Evolutionary conservation across 2,888 invertebrate species (phyloP).

Genomic region (Phoenoteleia sp.): DNA sequence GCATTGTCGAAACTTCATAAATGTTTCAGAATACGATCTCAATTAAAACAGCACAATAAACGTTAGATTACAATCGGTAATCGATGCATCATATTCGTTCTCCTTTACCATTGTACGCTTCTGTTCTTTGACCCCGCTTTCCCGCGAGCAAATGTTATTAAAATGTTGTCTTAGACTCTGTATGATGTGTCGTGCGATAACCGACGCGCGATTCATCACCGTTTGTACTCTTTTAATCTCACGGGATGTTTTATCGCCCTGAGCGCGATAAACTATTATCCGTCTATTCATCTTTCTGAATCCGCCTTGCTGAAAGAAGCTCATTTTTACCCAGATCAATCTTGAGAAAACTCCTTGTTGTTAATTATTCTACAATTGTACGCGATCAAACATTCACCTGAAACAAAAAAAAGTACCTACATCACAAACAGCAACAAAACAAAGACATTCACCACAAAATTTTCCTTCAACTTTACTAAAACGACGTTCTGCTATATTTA

Average conservation of each 20-base stretch:
- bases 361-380: constrained; percentile 25
- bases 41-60: constrained; percentile 48
- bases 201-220: constrained; percentile 64
- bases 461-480: no score
- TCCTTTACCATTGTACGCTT: constrained; percentile 53
- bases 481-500: no score
- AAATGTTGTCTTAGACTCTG: constrained; percentile 65
- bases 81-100: constrained; percentile 57
- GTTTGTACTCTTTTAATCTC: constrained; percentile 67
- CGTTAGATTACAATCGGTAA: constrained; percentile 43
- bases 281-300: constrained; percentile 66
- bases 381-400: neutral
- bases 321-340: constrained; percentile 44
- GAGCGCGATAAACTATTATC: constrained; percentile 71
- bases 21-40: neutral
- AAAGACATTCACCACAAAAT: no score
- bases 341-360: constrained; percentile 45
- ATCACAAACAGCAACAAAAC: neutral
- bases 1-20: no score
- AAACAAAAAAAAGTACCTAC: no score
- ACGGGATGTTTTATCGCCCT: constrained; percentile 70
- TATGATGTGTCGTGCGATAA: constrained; percentile 67
- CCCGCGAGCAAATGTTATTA: constrained; percentile 67
- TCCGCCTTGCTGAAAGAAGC: constrained; percentile 33
- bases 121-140: constrained; percentile 58